Base-by-base conservation (phyloP, 2,888 invertebrate species). In the Melangyna quadrimaculata region DNA sequence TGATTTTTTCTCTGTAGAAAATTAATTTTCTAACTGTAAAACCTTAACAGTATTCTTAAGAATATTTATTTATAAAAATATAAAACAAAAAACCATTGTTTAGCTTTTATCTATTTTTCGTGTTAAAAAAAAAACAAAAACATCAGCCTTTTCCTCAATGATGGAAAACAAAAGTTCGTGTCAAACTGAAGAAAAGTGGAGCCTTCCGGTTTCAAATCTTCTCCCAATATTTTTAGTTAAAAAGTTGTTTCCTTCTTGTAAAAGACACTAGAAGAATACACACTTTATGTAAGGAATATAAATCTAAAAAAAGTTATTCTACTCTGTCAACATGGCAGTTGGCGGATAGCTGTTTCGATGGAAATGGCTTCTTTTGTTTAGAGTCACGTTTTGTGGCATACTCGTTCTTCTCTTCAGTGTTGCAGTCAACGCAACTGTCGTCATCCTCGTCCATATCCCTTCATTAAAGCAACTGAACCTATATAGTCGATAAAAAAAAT, bases 361-460 rank as follows among this genome's bases (percentile, higher is more conserved):
- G 87, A 87, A 88, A 87, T 88, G 82, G 88, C 88, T 83, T 88
- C 88, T 88, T 88, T 88, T 88, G 88, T 88, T 88, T 87, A 87
- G 84, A 77, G 87, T 88, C 88, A 88, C 88, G 88, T 88, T 77
- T 86, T 78, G 63, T 81, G 86, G 86, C 86, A 65, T 79, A 81
- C 55, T 63, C 83, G 77, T 77, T 48, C 72, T 77, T 22, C 67
- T 57, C 78, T 70, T 53, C 35, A 57, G 51, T 79, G 77, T 71
- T 87, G 81, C 87, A 86, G 86, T 88, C 79, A 86, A 87, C 80
- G 67, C 75, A 77, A 81, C 61, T 69, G 77, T 83, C 73, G 83
- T 71, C 78, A 73, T 82, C 67, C 65, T 55, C 61, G 72, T 84
- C 84, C 80, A 80, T 84, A 80, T 84, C 75, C 79, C 84, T 80